These are phyloP conservation scores for Salvelinus alpinus DNA, from an alignment of 2,113 vertebrate genomes.

Conservation along the genomic window DNA sequence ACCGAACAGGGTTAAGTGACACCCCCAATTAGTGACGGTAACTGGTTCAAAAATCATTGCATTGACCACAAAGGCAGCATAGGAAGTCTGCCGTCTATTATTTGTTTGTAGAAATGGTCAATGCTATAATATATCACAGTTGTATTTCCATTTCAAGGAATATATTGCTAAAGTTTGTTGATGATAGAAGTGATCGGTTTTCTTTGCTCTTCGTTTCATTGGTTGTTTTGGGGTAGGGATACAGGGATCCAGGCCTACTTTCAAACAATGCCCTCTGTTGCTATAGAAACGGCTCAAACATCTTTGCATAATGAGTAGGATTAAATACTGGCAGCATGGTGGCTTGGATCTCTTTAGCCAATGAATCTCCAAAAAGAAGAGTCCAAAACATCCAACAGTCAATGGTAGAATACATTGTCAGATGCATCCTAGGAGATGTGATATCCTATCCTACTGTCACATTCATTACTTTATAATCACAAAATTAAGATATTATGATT, in stretches of 20 bases:
- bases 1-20: constrained; percentile 7
- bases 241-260: constrained; percentile 26
- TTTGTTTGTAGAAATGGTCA: background rate
- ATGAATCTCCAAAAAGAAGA: background rate
- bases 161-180: background rate
- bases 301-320: constrained; percentile 57
- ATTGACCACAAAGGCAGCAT: background rate
- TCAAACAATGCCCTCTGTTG: constrained; percentile 43
- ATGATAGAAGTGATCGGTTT: background rate
- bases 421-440: background rate
- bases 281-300: constrained; percentile 53
- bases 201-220: background rate
- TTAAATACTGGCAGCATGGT: constrained; percentile 42
- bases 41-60: constrained; percentile 5
- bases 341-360: constrained; percentile 20
- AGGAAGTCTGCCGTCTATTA: background rate
- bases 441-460: background rate
- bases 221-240: background rate
- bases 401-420: background rate
- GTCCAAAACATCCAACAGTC: background rate
- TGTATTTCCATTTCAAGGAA: background rate
- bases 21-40: background rate
- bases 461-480: background rate
- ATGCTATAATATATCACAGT: background rate
- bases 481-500: too few species aligned